phyloP scores from a whole-genome alignment of 2,888 invertebrate species.

The Pheosia gnoma region DNA sequence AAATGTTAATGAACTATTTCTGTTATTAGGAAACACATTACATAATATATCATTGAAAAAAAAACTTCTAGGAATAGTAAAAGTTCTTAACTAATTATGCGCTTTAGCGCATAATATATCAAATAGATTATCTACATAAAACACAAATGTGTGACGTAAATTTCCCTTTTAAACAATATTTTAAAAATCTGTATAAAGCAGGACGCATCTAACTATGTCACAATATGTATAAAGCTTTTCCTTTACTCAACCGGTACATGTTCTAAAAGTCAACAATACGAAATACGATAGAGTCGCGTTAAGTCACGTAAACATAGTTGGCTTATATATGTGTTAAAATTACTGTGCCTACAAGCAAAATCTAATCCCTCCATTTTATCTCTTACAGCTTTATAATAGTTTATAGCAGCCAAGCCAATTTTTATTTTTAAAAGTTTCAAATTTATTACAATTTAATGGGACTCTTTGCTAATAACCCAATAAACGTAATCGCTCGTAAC shows the following conservation, averaged over 20 bases:
- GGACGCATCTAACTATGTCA: neutral
- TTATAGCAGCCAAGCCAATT: neutral
- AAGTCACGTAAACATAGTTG: neutral
- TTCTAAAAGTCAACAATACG: constrained; percentile 1
- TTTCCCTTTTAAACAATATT: too few species aligned
- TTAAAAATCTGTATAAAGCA: neutral
- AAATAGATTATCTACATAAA: too few species aligned
- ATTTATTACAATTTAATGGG: neutral
- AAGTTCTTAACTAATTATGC: too few species aligned
- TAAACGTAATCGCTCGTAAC: neutral
- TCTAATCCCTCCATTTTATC: too few species aligned
- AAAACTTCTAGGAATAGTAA: too few species aligned
- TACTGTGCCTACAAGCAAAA: neutral
- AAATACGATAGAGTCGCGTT: neutral
- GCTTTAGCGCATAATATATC: too few species aligned
- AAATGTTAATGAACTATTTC: neutral
- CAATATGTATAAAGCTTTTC: constrained; percentile 1
- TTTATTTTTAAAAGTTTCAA: too few species aligned
- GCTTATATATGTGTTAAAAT: neutral
- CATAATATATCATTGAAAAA: too few species aligned
- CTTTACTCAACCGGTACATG: neutral
- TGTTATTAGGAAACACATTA: neutral
- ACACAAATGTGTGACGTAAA: too few species aligned
- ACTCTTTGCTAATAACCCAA: neutral
- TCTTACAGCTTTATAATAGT: neutral